Evolutionary conservation across 2,888 invertebrate genomes (phyloP), one percentile per base, ranked within the genome.

Genomic region (Reticulitermes lucifugus): DNA sequence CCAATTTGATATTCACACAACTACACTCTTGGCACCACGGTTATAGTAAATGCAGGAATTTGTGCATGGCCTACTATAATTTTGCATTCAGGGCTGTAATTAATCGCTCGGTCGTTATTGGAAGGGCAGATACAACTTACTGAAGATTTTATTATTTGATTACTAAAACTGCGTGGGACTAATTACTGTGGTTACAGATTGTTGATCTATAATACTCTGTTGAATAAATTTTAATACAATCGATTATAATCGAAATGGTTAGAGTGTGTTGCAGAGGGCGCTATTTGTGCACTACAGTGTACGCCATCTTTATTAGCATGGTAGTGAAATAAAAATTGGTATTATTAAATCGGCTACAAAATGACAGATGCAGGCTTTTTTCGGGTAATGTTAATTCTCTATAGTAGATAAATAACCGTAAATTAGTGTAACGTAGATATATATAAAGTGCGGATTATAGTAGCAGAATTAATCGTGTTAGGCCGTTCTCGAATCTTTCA

Each of bases 341-440:
- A 55, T 59, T 46, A 41, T 75, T 82, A 80, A 75, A 79, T 81
- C 43, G 75, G 81, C 70, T 81, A 35, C 85, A 82, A 85, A 85
- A 85, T 85, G 85, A 85, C 81, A 73, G 85, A 85, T 75, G 85
- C 81, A 85, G 85, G 85, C 85, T 85, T 82, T 85, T 85, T 85
- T 85, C 85, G 85, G 85, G 85, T 85, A 85, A 85, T 85, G 85
- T 85, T 81, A 70, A 79, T 59, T 82, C 21, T 75, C 73, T 41
- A 70, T 79, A 73, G 79, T 75, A 85, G 80, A n/a, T 75, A 60
- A 73, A 85, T 85, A 82, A 82, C 82, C 82, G 81, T 82, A 79
- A 60, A 82, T 82, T 85, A 85, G 80, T 80, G 25, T 80, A 80
- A 51, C 84, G 84, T 79, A 84, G 70, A 70, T 70, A 79, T 80